Evolutionary conservation across 2,113 vertebrate genomes (phyloP), one percentile per base, ranked within the genome.

Genomic region (Takifugu bimaculatus): DNA sequence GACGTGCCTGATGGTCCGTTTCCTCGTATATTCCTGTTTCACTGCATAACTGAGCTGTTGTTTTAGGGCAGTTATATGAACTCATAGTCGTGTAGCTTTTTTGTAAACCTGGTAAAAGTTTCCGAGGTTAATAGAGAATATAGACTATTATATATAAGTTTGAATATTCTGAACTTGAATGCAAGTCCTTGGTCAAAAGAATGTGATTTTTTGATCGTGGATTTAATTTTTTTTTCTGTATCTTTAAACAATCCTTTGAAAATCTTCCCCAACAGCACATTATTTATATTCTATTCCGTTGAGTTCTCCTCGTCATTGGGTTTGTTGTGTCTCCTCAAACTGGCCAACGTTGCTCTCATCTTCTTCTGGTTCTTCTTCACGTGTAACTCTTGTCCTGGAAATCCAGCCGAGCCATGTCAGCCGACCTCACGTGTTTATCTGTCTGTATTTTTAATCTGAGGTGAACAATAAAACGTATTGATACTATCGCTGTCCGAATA

Each of bases 321-420:
- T 57, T 29, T 35, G 35, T 35, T 25, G 2, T 64, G 10, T 69
- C 53, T 45, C 20, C 50, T 42, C 26, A 15, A 1, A 58, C 42
- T 48, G 13, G 59, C 44, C 57, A 55, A 39, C 39, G 43, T 57
- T 12, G 26, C 44, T 15, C 14, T 76, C 61, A 55, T 51, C 56
- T 54, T 13, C 54, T 44, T 54, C 13, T 13, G 25, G 54, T 73
- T 74, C 5, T 54, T 65, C 63, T 13, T 54, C 50, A 82, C 64
- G 51, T 72, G 72, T 80, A 70, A 76, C 49, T 65, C 74, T 82
- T 74, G 35, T 83, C 82, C 87, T 86, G 82, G 85, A 89, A 83
- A 76, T 43, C 48, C 35, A 80, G 81, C 70, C 47, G 86, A 88
- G 85, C 85, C 80, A 86, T 76, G 75, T 82, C 70, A 77, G 77